A percentile compares a stretch with the other conserved stretches of the same genome.
Evolutionary conservation across 2,797 vertebrate genomes (phyloP).

Genomic region (Sebastes flavidus): DNA sequence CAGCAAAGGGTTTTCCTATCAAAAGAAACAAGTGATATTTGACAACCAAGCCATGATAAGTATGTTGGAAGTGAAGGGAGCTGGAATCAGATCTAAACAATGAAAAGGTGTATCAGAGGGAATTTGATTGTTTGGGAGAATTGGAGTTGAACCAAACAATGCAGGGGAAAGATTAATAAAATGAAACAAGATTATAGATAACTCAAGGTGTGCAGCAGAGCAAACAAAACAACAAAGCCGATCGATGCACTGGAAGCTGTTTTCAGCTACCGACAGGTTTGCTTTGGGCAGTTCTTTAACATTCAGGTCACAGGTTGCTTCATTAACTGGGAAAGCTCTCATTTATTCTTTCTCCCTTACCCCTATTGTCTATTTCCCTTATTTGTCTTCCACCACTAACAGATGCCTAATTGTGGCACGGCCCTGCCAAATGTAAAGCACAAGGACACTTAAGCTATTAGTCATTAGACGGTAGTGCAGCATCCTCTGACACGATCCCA

Average conservation of each 20-base stretch:
- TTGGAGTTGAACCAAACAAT: background rate
- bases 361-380: constrained; percentile 45
- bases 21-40: background rate
- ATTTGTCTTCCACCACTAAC: constrained; percentile 68
- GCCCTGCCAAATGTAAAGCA: constrained; percentile 78
- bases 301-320: constrained; percentile 5
- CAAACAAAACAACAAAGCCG: background rate
- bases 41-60: background rate
- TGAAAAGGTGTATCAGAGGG: background rate
- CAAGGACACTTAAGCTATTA: constrained; percentile 73
- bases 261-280: background rate
- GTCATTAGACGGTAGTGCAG: constrained; percentile 82
- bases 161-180: background rate
- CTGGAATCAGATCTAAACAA: background rate
- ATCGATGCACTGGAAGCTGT: background rate
- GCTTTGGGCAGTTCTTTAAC: background rate
- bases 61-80: background rate
- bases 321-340: background rate
- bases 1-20: background rate
- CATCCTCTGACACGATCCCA: constrained; percentile 72
- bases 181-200: background rate
- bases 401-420: constrained; percentile 88
- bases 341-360: background rate
- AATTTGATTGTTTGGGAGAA: background rate
- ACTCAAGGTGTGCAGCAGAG: background rate